Conservation (phyloP, 2,113 vertebrate species). For the Thermophis baileyi region DNA sequence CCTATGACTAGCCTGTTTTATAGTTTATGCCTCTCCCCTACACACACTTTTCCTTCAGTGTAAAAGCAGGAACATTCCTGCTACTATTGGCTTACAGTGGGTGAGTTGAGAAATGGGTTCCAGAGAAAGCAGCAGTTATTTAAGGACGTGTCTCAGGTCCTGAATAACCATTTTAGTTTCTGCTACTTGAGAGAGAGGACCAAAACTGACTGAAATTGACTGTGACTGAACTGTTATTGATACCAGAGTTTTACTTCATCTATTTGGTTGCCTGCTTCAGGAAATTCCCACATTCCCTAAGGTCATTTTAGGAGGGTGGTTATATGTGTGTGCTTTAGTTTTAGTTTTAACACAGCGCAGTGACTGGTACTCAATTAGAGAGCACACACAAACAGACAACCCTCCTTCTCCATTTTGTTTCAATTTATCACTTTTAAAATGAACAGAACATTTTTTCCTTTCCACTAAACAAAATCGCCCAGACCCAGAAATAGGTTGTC, state of each 20-base stretch:
- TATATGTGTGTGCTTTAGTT: background rate
- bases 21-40: background rate
- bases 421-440: background rate
- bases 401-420: background rate
- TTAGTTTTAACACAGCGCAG: background rate
- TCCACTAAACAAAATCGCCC: background rate
- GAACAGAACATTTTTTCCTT: background rate
- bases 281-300: background rate
- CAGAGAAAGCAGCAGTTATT: background rate
- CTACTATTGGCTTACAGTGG: background rate
- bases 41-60: background rate
- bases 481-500: background rate
- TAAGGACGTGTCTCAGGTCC: background rate
- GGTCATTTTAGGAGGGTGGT: background rate
- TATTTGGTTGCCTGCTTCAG: background rate
- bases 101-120: background rate
- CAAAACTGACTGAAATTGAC: background rate
- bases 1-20: background rate
- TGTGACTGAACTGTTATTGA: background rate
- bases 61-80: background rate
- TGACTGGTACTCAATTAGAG: background rate
- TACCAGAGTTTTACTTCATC: background rate
- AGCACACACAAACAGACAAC: background rate
- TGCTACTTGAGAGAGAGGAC: background rate
- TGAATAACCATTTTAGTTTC: background rate